Conservation (phyloP, 92 coral and sea anemone genomes). For the Umimayanthus chanpuru region DNA sequence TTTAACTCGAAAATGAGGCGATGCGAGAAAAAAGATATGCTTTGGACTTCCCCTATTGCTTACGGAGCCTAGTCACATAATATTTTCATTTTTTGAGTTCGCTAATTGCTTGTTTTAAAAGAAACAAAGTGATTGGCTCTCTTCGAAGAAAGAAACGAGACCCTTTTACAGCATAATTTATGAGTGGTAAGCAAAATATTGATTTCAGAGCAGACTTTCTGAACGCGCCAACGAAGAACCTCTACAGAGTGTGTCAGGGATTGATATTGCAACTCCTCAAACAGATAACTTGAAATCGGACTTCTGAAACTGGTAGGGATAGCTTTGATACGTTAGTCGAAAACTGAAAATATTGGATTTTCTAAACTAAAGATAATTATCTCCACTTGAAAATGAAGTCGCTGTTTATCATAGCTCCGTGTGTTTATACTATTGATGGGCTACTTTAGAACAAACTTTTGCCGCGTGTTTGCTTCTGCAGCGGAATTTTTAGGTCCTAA, state of each 20-base stretch:
- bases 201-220: background rate
- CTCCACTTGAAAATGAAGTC: background rate
- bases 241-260: background rate
- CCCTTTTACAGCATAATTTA: background rate
- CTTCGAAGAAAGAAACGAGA: background rate
- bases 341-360: background rate
- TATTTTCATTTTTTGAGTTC: background rate
- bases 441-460: background rate
- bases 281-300: background rate
- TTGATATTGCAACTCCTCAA: background rate
- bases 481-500: too few relatives aligned
- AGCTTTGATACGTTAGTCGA: background rate
- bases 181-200: background rate
- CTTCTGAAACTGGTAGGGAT: background rate
- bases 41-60: background rate
- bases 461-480: too few relatives aligned
- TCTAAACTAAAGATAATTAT: background rate
- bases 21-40: background rate
- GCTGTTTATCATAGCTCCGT: too few relatives aligned
- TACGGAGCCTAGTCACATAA: background rate
- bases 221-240: background rate
- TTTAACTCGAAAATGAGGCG: background rate
- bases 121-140: background rate
- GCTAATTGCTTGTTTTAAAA: background rate
- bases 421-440: too few relatives aligned